Percentiles rank a stretch among this genome's conserved stretches.
Conservation (phyloP, 1,140 invertebrate species). For the Protaetia brevitarsis region DNA sequence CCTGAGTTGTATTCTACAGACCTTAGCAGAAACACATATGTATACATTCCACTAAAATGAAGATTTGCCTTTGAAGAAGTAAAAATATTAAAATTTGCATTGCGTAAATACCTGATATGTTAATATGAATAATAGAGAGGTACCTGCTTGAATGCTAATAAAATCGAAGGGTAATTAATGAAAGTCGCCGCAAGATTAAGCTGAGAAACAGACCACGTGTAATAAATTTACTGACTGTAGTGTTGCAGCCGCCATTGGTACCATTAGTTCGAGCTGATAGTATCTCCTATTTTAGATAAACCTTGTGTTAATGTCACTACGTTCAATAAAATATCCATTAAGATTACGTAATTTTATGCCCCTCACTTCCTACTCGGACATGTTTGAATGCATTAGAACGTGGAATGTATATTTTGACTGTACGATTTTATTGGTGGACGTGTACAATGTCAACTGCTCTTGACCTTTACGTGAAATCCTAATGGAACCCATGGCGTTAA, state of each 20-base stretch:
- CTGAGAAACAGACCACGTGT: background rate
- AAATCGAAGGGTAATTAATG: background rate
- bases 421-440: background rate
- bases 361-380: background rate
- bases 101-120: too few relatives aligned
- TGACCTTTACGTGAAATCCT: too few relatives aligned
- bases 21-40: background rate
- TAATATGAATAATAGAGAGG: too few relatives aligned
- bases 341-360: constrained; percentile 11
- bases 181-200: background rate
- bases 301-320: background rate
- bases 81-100: too few relatives aligned
- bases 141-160: background rate
- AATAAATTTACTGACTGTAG: background rate
- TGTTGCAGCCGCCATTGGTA: background rate
- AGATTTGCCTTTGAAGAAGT: background rate
- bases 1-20: background rate
- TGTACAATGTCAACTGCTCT: background rate
- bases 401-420: background rate
- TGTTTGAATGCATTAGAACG: background rate
- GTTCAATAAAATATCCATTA: constrained; percentile 16
- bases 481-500: too few relatives aligned
- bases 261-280: background rate
- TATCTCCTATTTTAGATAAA: constrained; percentile 11
- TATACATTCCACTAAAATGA: too few relatives aligned